Evolutionary conservation across 1,140 invertebrate genomes (phyloP), one percentile per base, ranked within the genome.

Genomic region (Galleria mellonella): DNA sequence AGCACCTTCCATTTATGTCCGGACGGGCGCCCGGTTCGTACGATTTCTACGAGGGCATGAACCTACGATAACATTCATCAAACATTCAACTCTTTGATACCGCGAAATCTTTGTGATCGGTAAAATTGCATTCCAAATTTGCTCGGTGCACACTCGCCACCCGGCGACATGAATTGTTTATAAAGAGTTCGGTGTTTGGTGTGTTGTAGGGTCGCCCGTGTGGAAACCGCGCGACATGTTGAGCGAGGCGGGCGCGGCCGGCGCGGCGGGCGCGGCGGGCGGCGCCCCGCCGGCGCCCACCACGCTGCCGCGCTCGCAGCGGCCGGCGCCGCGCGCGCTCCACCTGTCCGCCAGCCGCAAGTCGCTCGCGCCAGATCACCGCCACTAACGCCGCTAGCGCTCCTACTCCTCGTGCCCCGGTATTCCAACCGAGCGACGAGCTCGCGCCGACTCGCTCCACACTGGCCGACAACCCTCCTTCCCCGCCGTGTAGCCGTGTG

Each of bases 141-240:
- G 42, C 44, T 58, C 13, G 47, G 43, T 31, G 47, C 44, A 32
- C 51, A 41, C 48, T 32, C 47, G 41, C 55, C 42, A 36, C 11
- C 14, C 38, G 42, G 44, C 17, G 38, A 42, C 58, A 55, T 60
- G 49, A 37, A 51, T 55, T 68, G 70, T 72, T 55, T 68, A 72
- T 72, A 83, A 87, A 87, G 83, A 86, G 85, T 87, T 87, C 72
- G 82, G 83, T 87, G 83, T 87, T 87, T 86, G 83, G 81, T 88
- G 87, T 90, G 88, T 92, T 92, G 87, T 92, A 92, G 93, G 93
- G 83, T 96, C 94, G 76, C 94, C 94, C 76, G 92, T 96, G 83
- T 96, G 94, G 94, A 96, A 96, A 91, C 94, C 93, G 87, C 90
- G 94, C 88, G 93, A 94, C 87, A 89, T 88, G 88, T 78, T 84